These are phyloP conservation scores for Sericinus montela DNA, from an alignment of 2,888 invertebrate genomes.

Conservation along the genomic window DNA sequence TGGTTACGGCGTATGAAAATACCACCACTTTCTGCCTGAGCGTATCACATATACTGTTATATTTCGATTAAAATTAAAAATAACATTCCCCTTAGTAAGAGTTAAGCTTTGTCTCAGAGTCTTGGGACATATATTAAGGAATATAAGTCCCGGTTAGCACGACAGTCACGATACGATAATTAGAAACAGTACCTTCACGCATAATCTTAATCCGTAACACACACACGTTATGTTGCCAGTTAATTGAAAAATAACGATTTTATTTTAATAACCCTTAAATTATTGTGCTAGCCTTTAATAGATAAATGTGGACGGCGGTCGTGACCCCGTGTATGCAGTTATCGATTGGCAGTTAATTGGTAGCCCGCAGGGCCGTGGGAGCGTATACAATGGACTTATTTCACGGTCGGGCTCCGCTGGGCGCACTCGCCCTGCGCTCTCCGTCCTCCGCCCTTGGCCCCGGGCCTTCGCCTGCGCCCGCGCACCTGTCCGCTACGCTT, in stretches of 20 bases:
- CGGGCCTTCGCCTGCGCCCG: neutral
- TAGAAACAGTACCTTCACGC: neutral
- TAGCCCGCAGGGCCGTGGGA: slow-evolving; percentile 26
- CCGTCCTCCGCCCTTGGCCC: neutral
- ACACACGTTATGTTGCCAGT: neutral
- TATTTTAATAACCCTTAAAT: neutral
- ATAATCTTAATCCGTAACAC: neutral
- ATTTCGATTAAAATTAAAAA: too few species aligned
- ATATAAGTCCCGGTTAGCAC: too few species aligned
- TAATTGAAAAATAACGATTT: neutral
- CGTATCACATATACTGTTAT: too few species aligned
- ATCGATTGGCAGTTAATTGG: slow-evolving; percentile 14
- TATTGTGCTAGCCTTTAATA: neutral
- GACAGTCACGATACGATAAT: too few species aligned
- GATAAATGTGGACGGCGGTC: neutral
- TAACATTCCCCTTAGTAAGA: too few species aligned
- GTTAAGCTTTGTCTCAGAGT: too few species aligned
- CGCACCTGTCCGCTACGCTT: neutral
- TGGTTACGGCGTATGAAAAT: too few species aligned
- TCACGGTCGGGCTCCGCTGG: slow-evolving; percentile 31
- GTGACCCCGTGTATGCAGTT: slow-evolving; percentile 10
- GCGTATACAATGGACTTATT: slow-evolving; percentile 27
- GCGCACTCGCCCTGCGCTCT: slow-evolving; percentile 21
- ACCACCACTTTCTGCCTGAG: too few species aligned
- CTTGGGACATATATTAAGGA: too few species aligned